Evolutionary conservation across 2,113 vertebrate species (phyloP).

Genomic region (Cardinalis cardinalis): DNA sequence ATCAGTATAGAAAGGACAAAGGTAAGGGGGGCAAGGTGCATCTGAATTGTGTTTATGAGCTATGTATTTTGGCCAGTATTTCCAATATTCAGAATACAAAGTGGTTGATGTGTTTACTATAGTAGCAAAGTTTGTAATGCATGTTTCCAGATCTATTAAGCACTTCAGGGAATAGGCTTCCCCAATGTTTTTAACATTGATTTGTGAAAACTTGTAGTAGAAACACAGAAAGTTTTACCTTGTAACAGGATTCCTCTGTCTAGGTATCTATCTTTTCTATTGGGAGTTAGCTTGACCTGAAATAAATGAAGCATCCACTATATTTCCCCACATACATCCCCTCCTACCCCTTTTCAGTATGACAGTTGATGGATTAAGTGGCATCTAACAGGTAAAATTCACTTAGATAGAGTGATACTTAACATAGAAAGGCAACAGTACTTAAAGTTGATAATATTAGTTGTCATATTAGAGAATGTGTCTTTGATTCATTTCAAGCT

Average conservation of each 20-base stretch:
- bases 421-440: background rate
- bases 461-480: background rate
- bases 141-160: background rate
- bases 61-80: background rate
- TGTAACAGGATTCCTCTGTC: background rate
- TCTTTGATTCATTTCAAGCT: background rate
- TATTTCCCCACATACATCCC: background rate
- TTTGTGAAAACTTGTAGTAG: background rate
- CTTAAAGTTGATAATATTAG: background rate
- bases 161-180: background rate
- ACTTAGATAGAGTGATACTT: background rate
- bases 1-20: background rate
- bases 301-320: background rate
- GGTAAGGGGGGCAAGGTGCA: background rate
- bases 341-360: background rate
- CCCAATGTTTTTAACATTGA: background rate
- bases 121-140: background rate
- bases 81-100: background rate
- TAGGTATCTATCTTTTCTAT: background rate
- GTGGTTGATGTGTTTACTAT: background rate
- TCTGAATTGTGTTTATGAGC: background rate
- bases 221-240: background rate
- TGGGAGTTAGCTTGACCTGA: background rate
- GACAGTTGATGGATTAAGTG: background rate
- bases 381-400: background rate